Evolutionary conservation across 1,140 invertebrate species (phyloP), one percentile per base, ranked within the genome.

Genomic region (Belonocnema kinseyi): DNA sequence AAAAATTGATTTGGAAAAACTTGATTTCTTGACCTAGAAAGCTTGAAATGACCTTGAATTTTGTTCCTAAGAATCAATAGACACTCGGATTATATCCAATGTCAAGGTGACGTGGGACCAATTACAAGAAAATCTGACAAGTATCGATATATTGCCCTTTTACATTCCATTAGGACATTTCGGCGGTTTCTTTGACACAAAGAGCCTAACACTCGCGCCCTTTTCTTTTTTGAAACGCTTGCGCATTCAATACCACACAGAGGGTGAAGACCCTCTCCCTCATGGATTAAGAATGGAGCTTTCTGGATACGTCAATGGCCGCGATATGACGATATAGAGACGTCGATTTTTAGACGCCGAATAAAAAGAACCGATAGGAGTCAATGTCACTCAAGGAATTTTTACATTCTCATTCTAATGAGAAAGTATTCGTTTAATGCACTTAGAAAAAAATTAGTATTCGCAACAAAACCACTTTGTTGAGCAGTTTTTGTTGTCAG

Each of bases 111-210:
- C 10, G 40, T 46, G 40, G 10, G 6, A 46, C 7, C 40, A 8
- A 10, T 46, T 8, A 46, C 4, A 33, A 33, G 26, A 46, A 46
- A 46, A 46, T 46, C 10, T 11, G 40, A 46, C 40, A 46, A 46
- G 40, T 46, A 46, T 46, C 40, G 7, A 46, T 46, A 11, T 0
- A 46, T 46, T 6, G 40, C 40, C 40, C 82, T 78, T 80, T 80
- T 83, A 79, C 82, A 52, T 70, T 81, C 82, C 75, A 80, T 81
- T 81, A 81, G 78, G 78, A 77, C 77, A 75, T 76, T 80, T 83
- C 81, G 80, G 80, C 82, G 80, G 82, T 76, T 77, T 51, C 80
- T 83, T 81, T 80, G 72, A 76, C 74, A 79, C 75, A 79, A 79
- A 77, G 80, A 81, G 78, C 83, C 71, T 74, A 72, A 72, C 72